phyloP scores from a whole-genome alignment of 1,140 invertebrate genomes.

The Temnothorax nylanderi region DNA sequence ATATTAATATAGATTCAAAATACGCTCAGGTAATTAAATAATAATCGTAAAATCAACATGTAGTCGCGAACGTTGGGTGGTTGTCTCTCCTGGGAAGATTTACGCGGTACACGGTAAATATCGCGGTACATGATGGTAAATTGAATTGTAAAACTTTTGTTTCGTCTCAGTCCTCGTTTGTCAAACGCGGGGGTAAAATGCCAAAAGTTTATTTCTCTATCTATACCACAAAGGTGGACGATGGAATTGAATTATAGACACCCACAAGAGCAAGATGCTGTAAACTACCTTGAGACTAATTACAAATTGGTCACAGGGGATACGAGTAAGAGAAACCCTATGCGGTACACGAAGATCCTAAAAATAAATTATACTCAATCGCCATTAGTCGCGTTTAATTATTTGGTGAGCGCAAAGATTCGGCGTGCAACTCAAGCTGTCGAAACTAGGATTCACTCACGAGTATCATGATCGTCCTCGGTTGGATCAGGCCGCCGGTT shows the following conservation, averaged over 20 bases:
- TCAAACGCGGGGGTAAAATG: neutral
- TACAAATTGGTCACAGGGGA: neutral
- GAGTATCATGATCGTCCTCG: constrained; percentile 61
- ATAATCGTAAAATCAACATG: neutral
- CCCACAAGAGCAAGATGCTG: neutral
- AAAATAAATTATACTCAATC: neutral
- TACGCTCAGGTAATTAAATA: neutral
- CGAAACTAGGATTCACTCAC: constrained; percentile 59
- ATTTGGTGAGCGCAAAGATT: neutral
- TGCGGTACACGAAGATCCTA: neutral
- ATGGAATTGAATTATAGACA: neutral
- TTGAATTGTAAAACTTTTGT: constrained; percentile 36
- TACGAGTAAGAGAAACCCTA: neutral
- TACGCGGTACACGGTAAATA: neutral
- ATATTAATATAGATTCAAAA: neutral
- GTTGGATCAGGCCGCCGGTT: neutral
- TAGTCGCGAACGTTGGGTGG: neutral
- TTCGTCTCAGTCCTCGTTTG: neutral
- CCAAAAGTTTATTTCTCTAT: constrained; percentile 8
- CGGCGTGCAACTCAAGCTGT: neutral
- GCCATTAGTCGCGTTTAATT: neutral
- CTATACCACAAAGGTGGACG: neutral
- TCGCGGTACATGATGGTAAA: neutral
- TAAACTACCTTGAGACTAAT: neutral
- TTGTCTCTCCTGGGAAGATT: neutral